phyloP scores from a whole-genome alignment of 2,888 invertebrate species.

The Synergus itoensis region DNA sequence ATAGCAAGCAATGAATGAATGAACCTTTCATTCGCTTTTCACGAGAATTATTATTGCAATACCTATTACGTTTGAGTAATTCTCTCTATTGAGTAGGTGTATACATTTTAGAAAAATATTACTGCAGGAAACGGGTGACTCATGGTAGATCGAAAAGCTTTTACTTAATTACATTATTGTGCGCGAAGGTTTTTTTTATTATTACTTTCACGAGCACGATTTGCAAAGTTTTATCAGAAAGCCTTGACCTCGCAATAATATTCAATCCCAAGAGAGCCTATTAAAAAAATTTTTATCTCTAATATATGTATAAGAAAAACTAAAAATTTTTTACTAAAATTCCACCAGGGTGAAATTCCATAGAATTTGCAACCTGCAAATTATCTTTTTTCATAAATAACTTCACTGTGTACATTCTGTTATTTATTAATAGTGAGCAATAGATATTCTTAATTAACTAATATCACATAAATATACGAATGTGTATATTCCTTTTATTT shows the following conservation, averaged over 20 bases:
- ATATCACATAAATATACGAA: slow-evolving; percentile 44
- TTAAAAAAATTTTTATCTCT: neutral
- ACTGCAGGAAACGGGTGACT: neutral
- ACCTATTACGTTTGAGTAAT: neutral
- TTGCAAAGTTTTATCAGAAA: neutral
- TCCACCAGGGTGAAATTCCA: neutral
- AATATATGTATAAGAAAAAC: neutral
- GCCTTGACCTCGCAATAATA: neutral
- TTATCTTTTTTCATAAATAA: slow-evolving; percentile 13
- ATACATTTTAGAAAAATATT: no score
- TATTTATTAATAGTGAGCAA: slow-evolving; percentile 37
- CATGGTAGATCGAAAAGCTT: neutral
- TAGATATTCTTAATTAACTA: slow-evolving; percentile 37
- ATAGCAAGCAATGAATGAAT: neutral
- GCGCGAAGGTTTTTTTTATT: neutral
- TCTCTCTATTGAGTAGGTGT: neutral
- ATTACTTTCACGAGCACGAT: neutral
- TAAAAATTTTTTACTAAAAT: neutral
- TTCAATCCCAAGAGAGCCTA: neutral
- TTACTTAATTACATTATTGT: neutral
- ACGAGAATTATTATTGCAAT: neutral
- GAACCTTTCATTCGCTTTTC: neutral
- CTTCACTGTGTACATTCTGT: slow-evolving; percentile 31
- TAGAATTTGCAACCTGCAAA: slow-evolving; percentile 7
- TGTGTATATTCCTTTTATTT: slow-evolving; percentile 51